Evolutionary conservation across 2,888 invertebrate species (phyloP).

Genomic region (Leucophora obtusa): DNA sequence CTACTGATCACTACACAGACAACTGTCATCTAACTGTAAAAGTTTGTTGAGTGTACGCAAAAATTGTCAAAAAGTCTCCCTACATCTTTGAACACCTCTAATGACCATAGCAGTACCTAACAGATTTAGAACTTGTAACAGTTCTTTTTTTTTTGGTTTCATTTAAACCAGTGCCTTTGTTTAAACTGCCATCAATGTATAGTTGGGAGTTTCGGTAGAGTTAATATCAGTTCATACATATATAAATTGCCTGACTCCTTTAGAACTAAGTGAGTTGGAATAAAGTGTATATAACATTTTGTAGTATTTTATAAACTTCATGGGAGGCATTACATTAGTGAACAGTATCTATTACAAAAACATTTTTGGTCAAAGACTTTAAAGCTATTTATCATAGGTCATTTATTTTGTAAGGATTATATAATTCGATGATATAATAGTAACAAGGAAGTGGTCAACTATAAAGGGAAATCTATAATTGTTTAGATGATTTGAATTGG

Average conservation of each 20-base stretch:
- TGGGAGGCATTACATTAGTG: conserved; percentile 55
- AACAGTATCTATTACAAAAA: conserved; percentile 18
- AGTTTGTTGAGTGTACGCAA: too few relatives aligned
- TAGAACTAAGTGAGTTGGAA: not conserved
- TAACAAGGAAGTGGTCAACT: not conserved
- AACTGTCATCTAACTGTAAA: too few relatives aligned
- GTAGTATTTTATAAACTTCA: conserved; percentile 42
- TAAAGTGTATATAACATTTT: conserved; percentile 10
- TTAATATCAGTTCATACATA: not conserved
- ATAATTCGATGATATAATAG: not conserved
- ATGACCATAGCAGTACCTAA: too few relatives aligned
- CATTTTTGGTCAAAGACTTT: conserved; percentile 7
- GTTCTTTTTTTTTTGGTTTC: too few relatives aligned
- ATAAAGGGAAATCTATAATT: not conserved
- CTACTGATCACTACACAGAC: too few relatives aligned
- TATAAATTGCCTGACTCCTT: not conserved
- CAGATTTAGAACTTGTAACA: too few relatives aligned
- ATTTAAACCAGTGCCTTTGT: conserved; percentile 10
- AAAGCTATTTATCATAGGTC: conserved; percentile 23
- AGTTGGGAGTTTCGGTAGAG: not conserved
- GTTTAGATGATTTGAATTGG: not conserved
- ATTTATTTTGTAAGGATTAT: conserved; percentile 31
- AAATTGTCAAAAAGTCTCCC: too few relatives aligned
- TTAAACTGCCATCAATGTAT: conserved; percentile 17
- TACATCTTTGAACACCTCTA: too few relatives aligned